A percentile compares a stretch with the other conserved stretches of the same genome.
Evolutionary conservation across 2,113 vertebrate genomes (phyloP).

Genomic region (Notarius lentiginosus): DNA sequence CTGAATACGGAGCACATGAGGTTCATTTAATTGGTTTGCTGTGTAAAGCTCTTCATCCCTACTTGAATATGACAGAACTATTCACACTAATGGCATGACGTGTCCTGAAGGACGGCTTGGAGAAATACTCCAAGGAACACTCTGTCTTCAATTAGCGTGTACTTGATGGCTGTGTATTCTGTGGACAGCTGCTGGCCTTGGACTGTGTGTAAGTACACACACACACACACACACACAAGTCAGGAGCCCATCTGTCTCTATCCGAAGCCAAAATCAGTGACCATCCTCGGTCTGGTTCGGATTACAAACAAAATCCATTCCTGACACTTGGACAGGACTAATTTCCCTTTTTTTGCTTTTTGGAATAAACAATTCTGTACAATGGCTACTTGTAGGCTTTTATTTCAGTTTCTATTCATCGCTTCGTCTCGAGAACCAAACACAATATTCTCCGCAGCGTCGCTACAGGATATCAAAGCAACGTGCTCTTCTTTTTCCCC

Average conservation of each 20-base stretch:
- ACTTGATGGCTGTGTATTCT: constrained; percentile 15
- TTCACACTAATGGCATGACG: not conserved
- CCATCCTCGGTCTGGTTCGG: constrained; percentile 23
- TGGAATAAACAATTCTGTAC: not conserved
- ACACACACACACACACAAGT: constrained; percentile 2
- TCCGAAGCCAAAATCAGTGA: constrained; percentile 43
- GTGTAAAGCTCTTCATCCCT: not conserved
- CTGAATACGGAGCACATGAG: not conserved
- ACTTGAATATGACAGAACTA: not conserved
- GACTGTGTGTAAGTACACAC: constrained; percentile 26
- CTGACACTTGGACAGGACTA: not conserved
- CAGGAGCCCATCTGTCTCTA: constrained; percentile 61
- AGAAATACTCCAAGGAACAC: not conserved
- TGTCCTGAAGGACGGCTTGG: constrained; percentile 12
- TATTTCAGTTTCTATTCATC: not conserved
- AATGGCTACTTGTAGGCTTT: not conserved
- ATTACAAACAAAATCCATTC: not conserved
- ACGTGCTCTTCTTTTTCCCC: not conserved
- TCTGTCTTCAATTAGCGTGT: constrained; percentile 36
- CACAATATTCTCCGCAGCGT: not conserved
- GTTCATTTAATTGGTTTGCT: constrained; percentile 7
- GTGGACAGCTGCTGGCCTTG: constrained; percentile 45
- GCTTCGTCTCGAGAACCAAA: not conserved
- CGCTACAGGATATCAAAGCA: not conserved
- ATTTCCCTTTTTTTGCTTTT: not conserved